These are phyloP conservation scores for Thalassoma bifasciatum DNA, from an alignment of 2,113 vertebrate genomes.

Conservation along the genomic window DNA sequence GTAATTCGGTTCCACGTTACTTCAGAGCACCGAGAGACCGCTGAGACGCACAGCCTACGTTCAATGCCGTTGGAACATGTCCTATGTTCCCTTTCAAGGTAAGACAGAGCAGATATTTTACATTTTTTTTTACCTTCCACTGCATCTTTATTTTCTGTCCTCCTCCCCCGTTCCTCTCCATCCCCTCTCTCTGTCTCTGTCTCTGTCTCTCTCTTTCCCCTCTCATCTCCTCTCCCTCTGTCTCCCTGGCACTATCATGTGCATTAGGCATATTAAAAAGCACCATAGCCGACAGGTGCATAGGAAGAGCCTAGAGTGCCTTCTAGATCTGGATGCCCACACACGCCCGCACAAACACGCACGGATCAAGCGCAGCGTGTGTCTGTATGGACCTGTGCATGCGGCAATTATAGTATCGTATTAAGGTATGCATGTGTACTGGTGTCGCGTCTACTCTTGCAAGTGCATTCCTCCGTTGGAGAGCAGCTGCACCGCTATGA, in stretches of 20 bases:
- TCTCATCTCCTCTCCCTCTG: slow-evolving; percentile 35
- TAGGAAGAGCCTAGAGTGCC: slow-evolving; percentile 48
- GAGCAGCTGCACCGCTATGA: neutral
- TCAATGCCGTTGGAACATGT: slow-evolving; percentile 87
- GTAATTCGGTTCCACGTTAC: slow-evolving; percentile 59
- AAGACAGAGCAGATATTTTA: slow-evolving; percentile 65
- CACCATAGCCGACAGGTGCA: slow-evolving; percentile 77
- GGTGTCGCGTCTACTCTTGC: slow-evolving; percentile 33
- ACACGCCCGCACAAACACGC: slow-evolving; percentile 11
- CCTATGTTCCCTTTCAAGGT: slow-evolving; percentile 89
- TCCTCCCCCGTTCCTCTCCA: slow-evolving; percentile 61
- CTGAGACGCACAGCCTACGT: slow-evolving; percentile 77
- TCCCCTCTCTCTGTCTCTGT: slow-evolving; percentile 34
- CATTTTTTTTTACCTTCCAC: slow-evolving; percentile 47
- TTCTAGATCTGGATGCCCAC: slow-evolving; percentile 48
- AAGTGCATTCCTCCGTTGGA: slow-evolving; percentile 29
- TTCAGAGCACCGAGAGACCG: slow-evolving; percentile 78
- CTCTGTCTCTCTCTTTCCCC: slow-evolving; percentile 29
- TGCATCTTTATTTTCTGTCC: slow-evolving; percentile 57
- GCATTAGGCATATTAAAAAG: slow-evolving; percentile 48
- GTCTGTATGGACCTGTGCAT: slow-evolving; percentile 54
- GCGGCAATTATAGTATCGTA: slow-evolving; percentile 69
- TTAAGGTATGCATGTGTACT: slow-evolving; percentile 62
- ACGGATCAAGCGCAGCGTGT: slow-evolving; percentile 50
- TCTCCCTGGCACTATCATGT: slow-evolving; percentile 57